Evolutionary conservation across 2,888 invertebrate species (phyloP).

Genomic region (Camptogramma bilineatum): DNA sequence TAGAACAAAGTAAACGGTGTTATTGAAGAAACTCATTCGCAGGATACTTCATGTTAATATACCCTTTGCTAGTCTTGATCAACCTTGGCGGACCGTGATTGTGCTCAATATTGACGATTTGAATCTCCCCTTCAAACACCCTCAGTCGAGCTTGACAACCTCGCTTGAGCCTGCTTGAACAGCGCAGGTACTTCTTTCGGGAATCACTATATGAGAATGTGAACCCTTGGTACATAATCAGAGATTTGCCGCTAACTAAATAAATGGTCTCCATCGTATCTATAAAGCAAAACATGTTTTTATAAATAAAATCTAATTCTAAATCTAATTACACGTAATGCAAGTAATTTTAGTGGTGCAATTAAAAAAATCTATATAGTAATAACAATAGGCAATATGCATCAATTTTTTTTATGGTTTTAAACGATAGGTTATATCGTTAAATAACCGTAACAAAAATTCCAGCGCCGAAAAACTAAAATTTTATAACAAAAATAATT

Average conservation of each 20-base stretch:
- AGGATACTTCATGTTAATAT: conserved; percentile 10
- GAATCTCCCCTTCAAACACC: conserved; percentile 1
- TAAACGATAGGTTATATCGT: too few relatives aligned
- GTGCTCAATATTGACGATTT: conserved; percentile 11
- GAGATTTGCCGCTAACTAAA: conserved; percentile 15
- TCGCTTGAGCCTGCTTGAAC: conserved; percentile 38
- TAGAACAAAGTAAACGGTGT: not conserved
- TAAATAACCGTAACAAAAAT: too few relatives aligned
- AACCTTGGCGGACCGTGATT: conserved; percentile 24
- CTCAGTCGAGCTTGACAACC: conserved; percentile 25
- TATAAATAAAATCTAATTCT: not conserved
- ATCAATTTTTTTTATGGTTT: too few relatives aligned
- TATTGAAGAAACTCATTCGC: not conserved
- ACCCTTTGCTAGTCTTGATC: conserved; percentile 13
- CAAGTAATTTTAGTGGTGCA: too few relatives aligned
- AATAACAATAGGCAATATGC: too few relatives aligned
- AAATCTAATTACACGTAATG: too few relatives aligned
- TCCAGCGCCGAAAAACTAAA: too few relatives aligned
- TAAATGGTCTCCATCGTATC: conserved; percentile 14
- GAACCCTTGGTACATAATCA: conserved; percentile 35
- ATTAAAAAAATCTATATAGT: too few relatives aligned
- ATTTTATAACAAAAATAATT: too few relatives aligned
- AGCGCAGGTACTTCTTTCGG: conserved; percentile 41
- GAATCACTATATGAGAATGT: conserved; percentile 46
- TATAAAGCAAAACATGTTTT: conserved; percentile 10